Base-by-base conservation (phyloP, 2,888 invertebrate genomes). In the Philaethria dido region DNA sequence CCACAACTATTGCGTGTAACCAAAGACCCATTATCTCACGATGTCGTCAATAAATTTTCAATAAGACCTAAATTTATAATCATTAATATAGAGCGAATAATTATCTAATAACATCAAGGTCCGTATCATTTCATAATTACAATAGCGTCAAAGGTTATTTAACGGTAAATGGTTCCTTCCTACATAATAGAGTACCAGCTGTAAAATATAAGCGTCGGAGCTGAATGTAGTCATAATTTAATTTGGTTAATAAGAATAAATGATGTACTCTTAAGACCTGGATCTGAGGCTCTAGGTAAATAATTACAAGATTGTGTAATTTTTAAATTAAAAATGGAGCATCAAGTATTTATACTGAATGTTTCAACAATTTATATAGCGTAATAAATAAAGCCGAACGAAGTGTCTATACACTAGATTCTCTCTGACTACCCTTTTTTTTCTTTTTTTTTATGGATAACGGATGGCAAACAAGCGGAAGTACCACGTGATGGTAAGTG, bases 181-280 rank as follows among this genome's bases (percentile, higher is more conserved):
- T 36, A 20, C 42, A 55, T 48, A 59, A 68, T 55, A 61, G 42
- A 50, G 48, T 50, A 65, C 60, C 45, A 66, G 57, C 66, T 55
- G 29, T 62, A 57, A 64, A 62, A 52, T 62, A 65, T 55, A 62
- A 62, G 33, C 44, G 61, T 22, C 62, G 45, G n/a, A 50, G 48
- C 48, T 62, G 50, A 66, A 69, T 66, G 59, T 42, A 47, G 69
- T 39, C 66, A 59, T 62, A 70, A 52, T 54, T 69, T 69, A 66
- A 69, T 66, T 69, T 62, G 13, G 25, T 18, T 69, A 62, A 69
- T 57, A 66, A 57, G 45, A 69, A 66, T 66, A 45, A 62, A 66
- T 62, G 66, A 44, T 62, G 11, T 42, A 29, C 16, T 59, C 47
- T 57, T n/a, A 50, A 64, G 47, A 50, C 55, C 45, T 22, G 20